Evolutionary conservation across 2,113 vertebrate species (phyloP).

Genomic region (Phalacrocorax brasilianus): DNA sequence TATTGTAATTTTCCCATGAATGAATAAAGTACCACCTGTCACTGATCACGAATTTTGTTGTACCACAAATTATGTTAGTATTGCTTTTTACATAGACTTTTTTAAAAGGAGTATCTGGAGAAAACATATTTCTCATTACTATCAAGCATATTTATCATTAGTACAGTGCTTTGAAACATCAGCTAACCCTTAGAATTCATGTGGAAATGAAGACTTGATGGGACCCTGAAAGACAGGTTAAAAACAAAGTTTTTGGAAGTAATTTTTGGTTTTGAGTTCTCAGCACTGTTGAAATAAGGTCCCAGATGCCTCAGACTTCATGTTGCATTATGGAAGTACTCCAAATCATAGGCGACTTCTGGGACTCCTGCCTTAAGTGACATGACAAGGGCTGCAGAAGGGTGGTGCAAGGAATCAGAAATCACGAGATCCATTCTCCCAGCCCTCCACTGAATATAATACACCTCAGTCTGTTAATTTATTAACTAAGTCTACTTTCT

Average conservation of each 20-base stretch:
- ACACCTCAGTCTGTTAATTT: background rate
- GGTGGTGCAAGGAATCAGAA: background rate
- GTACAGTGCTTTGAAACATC: background rate
- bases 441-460: background rate
- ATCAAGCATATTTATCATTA: background rate
- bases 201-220: background rate
- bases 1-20: slow-evolving; percentile 4
- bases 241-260: background rate
- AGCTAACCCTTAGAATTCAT: background rate
- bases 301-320: background rate
- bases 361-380: background rate
- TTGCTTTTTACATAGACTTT: background rate
- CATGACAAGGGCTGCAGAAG: background rate
- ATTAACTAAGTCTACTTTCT: background rate
- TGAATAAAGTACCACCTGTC: background rate
- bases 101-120: background rate
- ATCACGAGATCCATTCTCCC: background rate
- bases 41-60: background rate
- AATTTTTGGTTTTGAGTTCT: background rate
- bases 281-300: background rate
- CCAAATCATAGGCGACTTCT: background rate
- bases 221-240: background rate
- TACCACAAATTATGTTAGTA: background rate
- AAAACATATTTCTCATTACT: background rate
- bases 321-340: background rate